Conservation (phyloP, 2,797 vertebrate genomes). For the Tinamus major region DNA sequence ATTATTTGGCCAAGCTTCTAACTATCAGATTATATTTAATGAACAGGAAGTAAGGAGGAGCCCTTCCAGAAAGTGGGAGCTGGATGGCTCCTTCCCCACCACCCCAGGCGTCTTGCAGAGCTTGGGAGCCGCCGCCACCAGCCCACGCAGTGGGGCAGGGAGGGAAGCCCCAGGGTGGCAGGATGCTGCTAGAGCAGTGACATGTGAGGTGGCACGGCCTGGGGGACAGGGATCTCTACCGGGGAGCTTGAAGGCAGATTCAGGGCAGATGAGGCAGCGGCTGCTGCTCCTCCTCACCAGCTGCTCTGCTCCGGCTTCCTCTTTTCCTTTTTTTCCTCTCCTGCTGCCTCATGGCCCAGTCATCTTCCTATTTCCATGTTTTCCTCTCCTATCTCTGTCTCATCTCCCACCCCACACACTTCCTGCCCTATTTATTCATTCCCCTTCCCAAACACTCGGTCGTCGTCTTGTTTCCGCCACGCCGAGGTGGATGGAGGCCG, state of each 20-base stretch:
- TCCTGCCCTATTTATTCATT: neutral
- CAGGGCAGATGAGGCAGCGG: neutral
- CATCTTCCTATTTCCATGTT: neutral
- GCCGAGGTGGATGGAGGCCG: neutral
- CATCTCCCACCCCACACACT: neutral
- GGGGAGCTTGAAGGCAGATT: neutral
- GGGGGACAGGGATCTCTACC: neutral
- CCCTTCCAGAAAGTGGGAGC: neutral
- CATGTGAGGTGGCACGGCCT: neutral
- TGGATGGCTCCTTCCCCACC: neutral
- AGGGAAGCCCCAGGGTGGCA: neutral
- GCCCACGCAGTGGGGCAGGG: neutral
- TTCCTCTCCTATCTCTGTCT: neutral
- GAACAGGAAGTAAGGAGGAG: neutral
- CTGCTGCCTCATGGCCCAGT: neutral
- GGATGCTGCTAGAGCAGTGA: neutral
- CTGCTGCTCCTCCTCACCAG: neutral
- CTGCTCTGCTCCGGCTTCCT: neutral
- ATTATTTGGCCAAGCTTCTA: constrained; percentile 31
- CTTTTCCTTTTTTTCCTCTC: neutral
- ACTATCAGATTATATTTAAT: constrained; percentile 32
- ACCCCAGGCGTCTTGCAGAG: neutral
- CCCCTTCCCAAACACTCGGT: neutral
- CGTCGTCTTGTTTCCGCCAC: neutral
- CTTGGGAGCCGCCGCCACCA: neutral